phyloP scores from a whole-genome alignment of 2,888 invertebrate genomes.

The Diaprepes abbreviatus region DNA sequence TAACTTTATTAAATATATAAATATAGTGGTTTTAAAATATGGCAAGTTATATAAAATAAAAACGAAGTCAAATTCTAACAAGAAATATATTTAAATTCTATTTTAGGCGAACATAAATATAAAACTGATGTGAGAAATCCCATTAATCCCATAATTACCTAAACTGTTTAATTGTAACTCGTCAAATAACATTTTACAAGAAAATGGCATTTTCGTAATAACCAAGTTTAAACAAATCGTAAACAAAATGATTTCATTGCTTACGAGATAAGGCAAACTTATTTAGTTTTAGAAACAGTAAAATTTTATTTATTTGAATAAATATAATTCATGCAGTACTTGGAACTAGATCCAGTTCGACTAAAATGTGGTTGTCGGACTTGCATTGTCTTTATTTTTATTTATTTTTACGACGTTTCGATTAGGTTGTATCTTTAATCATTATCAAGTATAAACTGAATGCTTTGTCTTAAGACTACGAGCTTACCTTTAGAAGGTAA shows the following conservation, averaged over 20 bases:
- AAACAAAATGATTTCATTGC: slow-evolving; percentile 7
- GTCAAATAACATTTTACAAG: background rate
- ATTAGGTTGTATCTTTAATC: too few species aligned
- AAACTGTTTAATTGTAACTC: background rate
- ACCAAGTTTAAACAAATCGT: background rate
- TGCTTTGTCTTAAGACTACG: too few species aligned
- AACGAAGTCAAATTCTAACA: background rate
- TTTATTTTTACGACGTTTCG: too few species aligned
- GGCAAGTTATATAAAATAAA: too few species aligned
- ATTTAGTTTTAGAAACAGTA: background rate
- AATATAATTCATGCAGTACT: too few species aligned
- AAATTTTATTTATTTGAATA: background rate
- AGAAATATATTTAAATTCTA: background rate
- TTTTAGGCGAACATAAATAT: background rate
- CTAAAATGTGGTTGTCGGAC: too few species aligned
- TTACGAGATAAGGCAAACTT: background rate
- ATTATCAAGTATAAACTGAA: too few species aligned
- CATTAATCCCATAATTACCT: slow-evolving; percentile 8
- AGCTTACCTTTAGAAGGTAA: too few species aligned
- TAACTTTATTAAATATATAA: too few species aligned
- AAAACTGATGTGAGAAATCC: background rate
- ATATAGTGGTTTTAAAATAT: too few species aligned
- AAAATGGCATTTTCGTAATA: background rate
- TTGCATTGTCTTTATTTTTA: too few species aligned
- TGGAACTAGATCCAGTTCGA: too few species aligned